phyloP scores from a whole-genome alignment of 2,113 vertebrate species.

The Austrofundulus limnaeus region DNA sequence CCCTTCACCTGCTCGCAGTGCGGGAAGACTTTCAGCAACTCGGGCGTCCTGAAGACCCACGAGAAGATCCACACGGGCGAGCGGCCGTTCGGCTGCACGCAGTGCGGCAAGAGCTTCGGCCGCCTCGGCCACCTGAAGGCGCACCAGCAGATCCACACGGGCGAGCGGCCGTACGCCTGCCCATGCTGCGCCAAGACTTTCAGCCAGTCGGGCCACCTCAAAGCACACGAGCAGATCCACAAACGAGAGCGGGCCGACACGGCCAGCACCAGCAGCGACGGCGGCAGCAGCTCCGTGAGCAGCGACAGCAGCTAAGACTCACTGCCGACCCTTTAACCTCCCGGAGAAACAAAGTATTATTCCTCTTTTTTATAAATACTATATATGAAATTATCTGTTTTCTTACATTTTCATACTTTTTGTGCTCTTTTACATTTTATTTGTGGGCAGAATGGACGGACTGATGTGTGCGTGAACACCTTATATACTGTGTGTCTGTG shows the following conservation, averaged over 20 bases:
- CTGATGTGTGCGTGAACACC: conserved; percentile 52
- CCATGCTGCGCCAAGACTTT: conserved; percentile 77
- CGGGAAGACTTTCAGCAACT: conserved; percentile 82
- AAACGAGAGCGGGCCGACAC: conserved; percentile 72
- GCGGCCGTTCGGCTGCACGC: conserved; percentile 80
- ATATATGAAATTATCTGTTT: conserved; percentile 65
- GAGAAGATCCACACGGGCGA: conserved; percentile 82
- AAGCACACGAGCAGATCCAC: conserved; percentile 83
- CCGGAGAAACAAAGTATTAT: conserved; percentile 75
- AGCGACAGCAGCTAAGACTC: conserved; percentile 72
- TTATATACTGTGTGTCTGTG: conserved; percentile 39
- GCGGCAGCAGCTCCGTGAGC: conserved; percentile 56
- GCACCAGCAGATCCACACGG: conserved; percentile 83
- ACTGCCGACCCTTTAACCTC: conserved; percentile 60
- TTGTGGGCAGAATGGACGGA: conserved; percentile 53
- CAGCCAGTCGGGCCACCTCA: conserved; percentile 83
- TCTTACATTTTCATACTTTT: conserved; percentile 74
- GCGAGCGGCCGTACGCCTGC: conserved; percentile 78
- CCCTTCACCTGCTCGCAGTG: conserved; percentile 78
- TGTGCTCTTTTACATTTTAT: conserved; percentile 67
- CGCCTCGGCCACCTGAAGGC: conserved; percentile 83
- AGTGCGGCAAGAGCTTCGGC: conserved; percentile 82
- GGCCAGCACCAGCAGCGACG: conserved; percentile 54
- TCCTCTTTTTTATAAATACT: conserved; percentile 69
- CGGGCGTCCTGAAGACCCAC: conserved; percentile 79